These are phyloP conservation scores for Xiphydria camelus DNA, from an alignment of 2,888 invertebrate species.

Conservation along the genomic window DNA sequence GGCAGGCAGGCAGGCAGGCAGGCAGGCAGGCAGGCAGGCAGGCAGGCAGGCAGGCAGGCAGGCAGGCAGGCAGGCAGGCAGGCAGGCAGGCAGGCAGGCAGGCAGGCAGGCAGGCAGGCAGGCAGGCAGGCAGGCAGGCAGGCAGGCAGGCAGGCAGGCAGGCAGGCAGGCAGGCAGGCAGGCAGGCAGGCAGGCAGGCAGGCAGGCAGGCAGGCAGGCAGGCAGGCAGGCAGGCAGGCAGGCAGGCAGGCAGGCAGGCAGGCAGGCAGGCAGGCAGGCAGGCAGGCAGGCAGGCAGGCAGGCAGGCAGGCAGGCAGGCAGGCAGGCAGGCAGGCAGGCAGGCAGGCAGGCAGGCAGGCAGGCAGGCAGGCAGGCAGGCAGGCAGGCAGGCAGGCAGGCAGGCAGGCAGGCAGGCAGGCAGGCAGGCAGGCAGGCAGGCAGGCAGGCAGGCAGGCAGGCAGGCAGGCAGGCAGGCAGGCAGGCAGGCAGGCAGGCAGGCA, in stretches of 20 bases:
- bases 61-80: constrained; percentile 6
- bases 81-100: constrained; percentile 7
- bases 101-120: constrained; percentile 7
- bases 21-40: constrained; percentile 4
- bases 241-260: constrained; percentile 7
- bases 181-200: constrained; percentile 7
- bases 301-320: constrained; percentile 7
- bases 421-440: constrained; percentile 7
- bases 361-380: constrained; percentile 7
- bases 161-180: constrained; percentile 7
- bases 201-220: constrained; percentile 7
- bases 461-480: constrained; percentile 7
- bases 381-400: constrained; percentile 7
- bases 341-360: constrained; percentile 7
- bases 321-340: constrained; percentile 7
- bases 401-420: constrained; percentile 7
- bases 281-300: constrained; percentile 7
- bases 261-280: constrained; percentile 7
- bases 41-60: constrained; percentile 5
- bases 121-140: constrained; percentile 7
- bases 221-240: constrained; percentile 7
- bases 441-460: constrained; percentile 7
- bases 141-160: constrained; percentile 7
- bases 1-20: constrained; percentile 5
- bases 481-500: constrained; percentile 7